Evolutionary conservation across 2,888 invertebrate species (phyloP).

Genomic region (Pimpla rufipes): DNA sequence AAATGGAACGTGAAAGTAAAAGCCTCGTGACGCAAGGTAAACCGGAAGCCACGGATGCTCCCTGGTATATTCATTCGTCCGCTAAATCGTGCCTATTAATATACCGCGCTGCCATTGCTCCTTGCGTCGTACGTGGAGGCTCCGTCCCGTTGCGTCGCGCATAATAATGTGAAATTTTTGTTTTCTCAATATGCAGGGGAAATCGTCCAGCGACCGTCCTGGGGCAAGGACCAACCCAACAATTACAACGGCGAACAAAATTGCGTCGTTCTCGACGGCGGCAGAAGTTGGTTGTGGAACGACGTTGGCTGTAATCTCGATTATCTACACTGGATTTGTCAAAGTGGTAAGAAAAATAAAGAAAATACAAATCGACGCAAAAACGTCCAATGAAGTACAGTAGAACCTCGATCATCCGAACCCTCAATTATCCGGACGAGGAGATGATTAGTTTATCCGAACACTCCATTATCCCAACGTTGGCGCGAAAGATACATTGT

Average conservation of each 20-base stretch:
- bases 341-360: slow-evolving; percentile 91
- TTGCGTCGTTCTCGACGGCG: slow-evolving; percentile 97
- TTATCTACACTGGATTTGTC: slow-evolving; percentile 97
- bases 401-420: no score
- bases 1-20: slow-evolving; percentile 82
- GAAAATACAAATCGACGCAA: no score
- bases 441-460: no score
- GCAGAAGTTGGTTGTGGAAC: slow-evolving; percentile 96
- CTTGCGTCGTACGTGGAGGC: slow-evolving; percentile 24
- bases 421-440: no score
- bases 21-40: slow-evolving; percentile 68
- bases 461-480: no score
- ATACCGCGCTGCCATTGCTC: slow-evolving; percentile 15
- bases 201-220: slow-evolving; percentile 91
- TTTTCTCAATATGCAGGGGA: slow-evolving; percentile 87
- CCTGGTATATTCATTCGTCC: slow-evolving; percentile 52
- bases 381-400: no score
- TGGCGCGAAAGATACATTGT: no score
- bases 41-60: slow-evolving; percentile 69
- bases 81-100: slow-evolving; percentile 59
- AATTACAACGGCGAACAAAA: slow-evolving; percentile 98
- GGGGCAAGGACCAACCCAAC: slow-evolving; percentile 98
- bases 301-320: slow-evolving; percentile 97
- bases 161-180: slow-evolving; percentile 50
- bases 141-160: slow-evolving; percentile 31